Evolutionary conservation across 2,888 invertebrate genomes (phyloP), one percentile per base, ranked within the genome.

Genomic region (Electrophaes corylata): DNA sequence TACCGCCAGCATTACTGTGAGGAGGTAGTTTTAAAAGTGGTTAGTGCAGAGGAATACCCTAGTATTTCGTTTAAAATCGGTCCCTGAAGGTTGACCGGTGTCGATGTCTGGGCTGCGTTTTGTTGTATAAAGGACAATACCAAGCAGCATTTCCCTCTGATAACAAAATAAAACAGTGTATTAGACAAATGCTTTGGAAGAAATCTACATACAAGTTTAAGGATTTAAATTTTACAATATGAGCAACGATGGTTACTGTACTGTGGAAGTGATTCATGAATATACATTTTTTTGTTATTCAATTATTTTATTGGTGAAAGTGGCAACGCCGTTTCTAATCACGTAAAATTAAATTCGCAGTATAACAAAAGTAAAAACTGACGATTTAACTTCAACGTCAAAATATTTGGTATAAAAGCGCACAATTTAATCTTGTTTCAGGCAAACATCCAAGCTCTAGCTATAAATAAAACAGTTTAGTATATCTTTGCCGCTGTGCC

Each of bases 121-220:
- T 81, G 80, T 79, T 76, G 76, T 72, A 75, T 75, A 78, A 77
- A 81, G 73, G 75, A 80, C 79, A 79, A 79, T 77, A 76, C 76
- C 70, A n/a, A 72, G 62, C 67, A 75, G 77, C 72, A 70, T 76
- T 78, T 79, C 73, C 75, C 69, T 68, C 54, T 75, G 81, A 84
- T 85, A 84, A 81, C 76, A 76, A 79, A 81, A 82, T 81, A 78
- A 79, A 80, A 81, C 70, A 70, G 59, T 74, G 69, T 71, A 74
- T 65, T 71, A 73, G 66, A 75, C 74, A 78, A 76, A 73, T 71
- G 70, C 69, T 71, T 66, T 64, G 55, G 65, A 69, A 75, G 64
- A 58, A 71, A 74, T 77, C 64, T 71, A 65, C 72, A 70, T 75
- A 66, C 64, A 68, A 69, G 66, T 56, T 62, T 41, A 65, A 8